phyloP scores from a whole-genome alignment of 1,140 invertebrate species.

The Patella vulgata region DNA sequence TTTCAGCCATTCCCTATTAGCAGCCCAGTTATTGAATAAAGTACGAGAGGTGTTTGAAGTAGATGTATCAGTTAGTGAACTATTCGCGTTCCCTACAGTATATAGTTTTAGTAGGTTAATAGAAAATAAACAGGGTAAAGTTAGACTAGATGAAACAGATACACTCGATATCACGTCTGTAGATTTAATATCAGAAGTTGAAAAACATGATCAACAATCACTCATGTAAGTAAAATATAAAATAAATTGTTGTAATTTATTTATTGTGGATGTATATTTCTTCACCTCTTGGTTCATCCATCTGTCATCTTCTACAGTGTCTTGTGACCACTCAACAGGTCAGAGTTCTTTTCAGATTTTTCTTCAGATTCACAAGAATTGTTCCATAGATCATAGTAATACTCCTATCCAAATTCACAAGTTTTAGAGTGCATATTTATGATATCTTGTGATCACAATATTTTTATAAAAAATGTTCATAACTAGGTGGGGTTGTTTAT shows the following conservation, averaged over 20 bases:
- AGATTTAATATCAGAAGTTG: constrained; percentile 62
- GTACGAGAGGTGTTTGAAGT: constrained; percentile 62
- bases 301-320: too few species aligned
- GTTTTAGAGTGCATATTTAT: too few species aligned
- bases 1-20: constrained; percentile 69
- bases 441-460: too few species aligned
- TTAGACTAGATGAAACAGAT: constrained; percentile 5
- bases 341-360: too few species aligned
- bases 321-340: too few species aligned
- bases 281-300: not conserved
- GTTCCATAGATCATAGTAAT: too few species aligned
- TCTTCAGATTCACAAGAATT: too few species aligned
- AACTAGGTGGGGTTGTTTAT: too few species aligned
- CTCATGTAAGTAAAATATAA: constrained; percentile 52
- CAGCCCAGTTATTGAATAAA: constrained; percentile 65
- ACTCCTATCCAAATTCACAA: too few species aligned
- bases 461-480: too few species aligned
- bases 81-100: constrained; percentile 66
- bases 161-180: constrained; percentile 19
- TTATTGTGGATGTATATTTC: not conserved
- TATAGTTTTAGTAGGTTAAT: constrained; percentile 59
- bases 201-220: constrained; percentile 63
- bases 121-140: constrained; percentile 44
- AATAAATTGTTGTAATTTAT: not conserved
- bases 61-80: constrained; percentile 60